These are phyloP conservation scores for Rhombomys opimus DNA, from an alignment of 2,113 vertebrate species.

Conservation along the genomic window DNA sequence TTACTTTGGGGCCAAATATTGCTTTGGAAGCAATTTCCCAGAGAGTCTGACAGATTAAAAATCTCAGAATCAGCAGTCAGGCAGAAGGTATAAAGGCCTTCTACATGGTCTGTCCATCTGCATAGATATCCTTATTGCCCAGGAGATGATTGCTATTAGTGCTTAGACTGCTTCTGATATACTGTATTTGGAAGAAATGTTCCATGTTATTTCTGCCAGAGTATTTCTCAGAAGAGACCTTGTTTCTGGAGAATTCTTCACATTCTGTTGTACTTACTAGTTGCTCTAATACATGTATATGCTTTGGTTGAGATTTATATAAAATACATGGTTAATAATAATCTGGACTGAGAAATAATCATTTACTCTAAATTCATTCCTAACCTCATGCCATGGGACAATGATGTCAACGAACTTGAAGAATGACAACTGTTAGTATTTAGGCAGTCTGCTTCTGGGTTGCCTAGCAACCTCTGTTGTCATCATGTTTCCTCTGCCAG, in stretches of 20 bases:
- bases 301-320: slow-evolving; percentile 58
- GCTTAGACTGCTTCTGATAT: background rate
- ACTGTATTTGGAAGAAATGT: background rate
- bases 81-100: background rate
- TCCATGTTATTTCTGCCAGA: background rate
- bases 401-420: too few relatives aligned
- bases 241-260: slow-evolving; percentile 4
- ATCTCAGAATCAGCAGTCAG: slow-evolving; percentile 50
- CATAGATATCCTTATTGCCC: background rate
- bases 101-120: background rate
- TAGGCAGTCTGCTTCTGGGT: too few relatives aligned
- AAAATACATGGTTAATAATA: slow-evolving; percentile 55
- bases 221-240: slow-evolving; percentile 2
- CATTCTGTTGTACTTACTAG: slow-evolving; percentile 34
- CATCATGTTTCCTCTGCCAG: background rate
- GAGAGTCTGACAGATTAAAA: slow-evolving; percentile 42
- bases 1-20: slow-evolving; percentile 11
- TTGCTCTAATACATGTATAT: background rate
- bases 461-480: too few relatives aligned
- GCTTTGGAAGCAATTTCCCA: slow-evolving; percentile 32
- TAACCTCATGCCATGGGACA: too few relatives aligned
- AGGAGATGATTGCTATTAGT: background rate
- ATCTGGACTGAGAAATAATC: slow-evolving; percentile 31
- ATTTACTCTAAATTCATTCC: slow-evolving; percentile 39
- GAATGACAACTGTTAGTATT: background rate